Evolutionary conservation across 2,888 invertebrate genomes (phyloP).

Genomic region (Sarcophaga caerulescens): DNA sequence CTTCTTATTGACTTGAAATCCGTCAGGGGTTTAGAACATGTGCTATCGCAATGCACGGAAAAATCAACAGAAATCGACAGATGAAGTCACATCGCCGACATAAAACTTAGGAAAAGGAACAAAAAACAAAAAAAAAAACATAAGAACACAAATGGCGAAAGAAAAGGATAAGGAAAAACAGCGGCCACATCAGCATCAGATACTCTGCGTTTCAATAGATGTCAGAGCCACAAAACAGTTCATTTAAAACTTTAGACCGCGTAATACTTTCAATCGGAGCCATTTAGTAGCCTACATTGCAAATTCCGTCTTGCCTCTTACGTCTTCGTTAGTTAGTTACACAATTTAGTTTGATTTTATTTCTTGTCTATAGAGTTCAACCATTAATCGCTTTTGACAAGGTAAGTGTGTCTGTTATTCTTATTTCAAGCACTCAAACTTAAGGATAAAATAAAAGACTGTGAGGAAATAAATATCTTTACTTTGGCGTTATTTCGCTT

Average conservation of each 20-base stretch:
- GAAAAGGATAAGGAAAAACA: slow-evolving; percentile 9
- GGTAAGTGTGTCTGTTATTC: no score
- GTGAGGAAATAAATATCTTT: no score
- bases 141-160: not conserved
- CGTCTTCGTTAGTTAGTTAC: not conserved
- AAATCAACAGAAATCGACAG: slow-evolving; percentile 63
- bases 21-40: slow-evolving; percentile 52
- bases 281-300: slow-evolving; percentile 37
- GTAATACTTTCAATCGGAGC: slow-evolving; percentile 62
- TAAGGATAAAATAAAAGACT: no score
- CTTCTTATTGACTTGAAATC: slow-evolving; percentile 62
- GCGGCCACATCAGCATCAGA: slow-evolving; percentile 34
- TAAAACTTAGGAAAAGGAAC: slow-evolving; percentile 23
- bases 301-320: slow-evolving; percentile 4
- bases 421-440: no score
- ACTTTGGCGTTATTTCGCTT: no score
- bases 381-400: no score
- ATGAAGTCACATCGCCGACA: slow-evolving; percentile 62
- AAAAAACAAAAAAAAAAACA: slow-evolving; percentile 7
- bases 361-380: no score
- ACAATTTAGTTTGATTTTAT: no score
- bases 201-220: slow-evolving; percentile 48
- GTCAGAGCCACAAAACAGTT: slow-evolving; percentile 68
- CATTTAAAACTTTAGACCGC: slow-evolving; percentile 66
- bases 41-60: slow-evolving; percentile 61